Evolutionary conservation across 2,113 vertebrate genomes (phyloP).

Genomic region (Scophthalmus maximus): DNA sequence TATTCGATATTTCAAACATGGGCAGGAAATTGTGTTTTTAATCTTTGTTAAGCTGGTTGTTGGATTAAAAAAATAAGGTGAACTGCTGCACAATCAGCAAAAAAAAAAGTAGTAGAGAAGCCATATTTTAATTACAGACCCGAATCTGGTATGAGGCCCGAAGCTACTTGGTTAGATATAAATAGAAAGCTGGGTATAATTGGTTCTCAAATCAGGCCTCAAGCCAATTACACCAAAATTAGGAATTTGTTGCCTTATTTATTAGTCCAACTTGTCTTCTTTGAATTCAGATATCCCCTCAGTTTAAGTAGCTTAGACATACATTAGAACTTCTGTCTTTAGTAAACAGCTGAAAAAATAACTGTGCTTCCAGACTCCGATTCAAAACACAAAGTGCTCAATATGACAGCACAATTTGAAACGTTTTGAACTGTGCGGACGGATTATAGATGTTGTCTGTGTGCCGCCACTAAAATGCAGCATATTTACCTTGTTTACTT

Average conservation of each 20-base stretch:
- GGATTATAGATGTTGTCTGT: conserved; percentile 8
- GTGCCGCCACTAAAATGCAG: conserved; percentile 17
- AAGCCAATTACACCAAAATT: conserved; percentile 14
- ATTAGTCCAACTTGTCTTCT: not conserved
- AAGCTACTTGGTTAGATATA: not conserved
- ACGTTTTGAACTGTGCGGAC: conserved; percentile 22
- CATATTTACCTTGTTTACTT: conserved; percentile 94
- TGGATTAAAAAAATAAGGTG: not conserved
- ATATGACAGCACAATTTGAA: conserved; percentile 15
- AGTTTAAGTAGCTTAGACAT: too few relatives aligned
- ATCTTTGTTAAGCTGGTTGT: too few relatives aligned
- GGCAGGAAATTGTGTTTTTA: not conserved
- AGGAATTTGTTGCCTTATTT: not conserved
- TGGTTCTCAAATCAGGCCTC: conserved; percentile 17
- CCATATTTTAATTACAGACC: not conserved
- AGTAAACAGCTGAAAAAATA: not conserved
- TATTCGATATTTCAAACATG: not conserved
- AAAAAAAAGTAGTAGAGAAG: not conserved
- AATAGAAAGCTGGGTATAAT: conserved; percentile 33
- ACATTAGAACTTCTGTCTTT: too few relatives aligned
- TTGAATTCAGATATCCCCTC: not conserved
- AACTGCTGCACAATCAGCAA: not conserved
- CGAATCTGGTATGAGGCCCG: conserved; percentile 16
- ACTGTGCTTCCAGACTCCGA: too few relatives aligned
- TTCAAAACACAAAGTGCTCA: too few relatives aligned